These are phyloP conservation scores for human (Homo sapiens) DNA, from an alignment of 2,113 vertebrate genomes.

Conservation along the genomic window GRCh38 chr14:86072501-86073000, in stretches of 20 bases:
- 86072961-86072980: not conserved
- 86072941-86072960: not conserved
- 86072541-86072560: not conserved
- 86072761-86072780: rapidly evolving
- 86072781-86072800: not conserved
- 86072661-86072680: not conserved
- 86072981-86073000: not conserved
- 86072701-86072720: not conserved
- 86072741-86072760: not conserved
- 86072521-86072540: not conserved
- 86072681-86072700: not conserved
- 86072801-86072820: not conserved
- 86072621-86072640: not conserved
- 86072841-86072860: not conserved
- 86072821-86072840: not conserved
- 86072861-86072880: not conserved
- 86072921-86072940: not conserved
- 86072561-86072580: not conserved
- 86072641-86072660: not conserved
- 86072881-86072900: not conserved
- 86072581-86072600: not conserved
- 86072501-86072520: not conserved
- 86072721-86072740: not conserved
- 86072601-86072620: not conserved
- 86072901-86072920: not conserved